phyloP scores from a whole-genome alignment of 2,113 vertebrate genomes.

The Aegithalos caudatus region DNA sequence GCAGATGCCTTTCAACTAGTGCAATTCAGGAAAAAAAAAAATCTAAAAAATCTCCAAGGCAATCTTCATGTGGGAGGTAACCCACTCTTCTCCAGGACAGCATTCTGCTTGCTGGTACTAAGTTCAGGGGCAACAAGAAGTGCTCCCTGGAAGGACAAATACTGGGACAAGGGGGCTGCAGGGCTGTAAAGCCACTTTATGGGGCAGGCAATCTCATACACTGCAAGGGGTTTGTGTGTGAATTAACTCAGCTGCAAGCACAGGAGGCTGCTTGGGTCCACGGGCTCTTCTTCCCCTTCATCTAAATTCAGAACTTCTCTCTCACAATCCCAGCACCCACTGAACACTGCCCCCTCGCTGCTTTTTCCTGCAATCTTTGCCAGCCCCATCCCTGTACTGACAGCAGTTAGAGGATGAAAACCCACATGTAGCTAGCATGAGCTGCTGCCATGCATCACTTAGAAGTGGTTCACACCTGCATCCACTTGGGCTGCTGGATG shows the following conservation, averaged over 20 bases:
- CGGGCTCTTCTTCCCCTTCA: background rate
- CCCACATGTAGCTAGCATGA: background rate
- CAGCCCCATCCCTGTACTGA: background rate
- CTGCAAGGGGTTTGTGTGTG: fast-evolving
- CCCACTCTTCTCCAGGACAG: background rate
- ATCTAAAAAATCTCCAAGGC: background rate
- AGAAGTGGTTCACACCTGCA: background rate
- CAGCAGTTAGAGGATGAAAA: background rate
- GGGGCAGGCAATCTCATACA: background rate
- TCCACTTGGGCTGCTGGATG: background rate
- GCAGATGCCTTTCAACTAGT: background rate
- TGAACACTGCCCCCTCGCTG: background rate
- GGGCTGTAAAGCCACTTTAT: background rate
- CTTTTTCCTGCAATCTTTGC: background rate
- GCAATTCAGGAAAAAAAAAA: background rate
- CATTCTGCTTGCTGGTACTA: background rate
- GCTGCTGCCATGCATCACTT: background rate
- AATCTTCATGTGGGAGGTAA: background rate
- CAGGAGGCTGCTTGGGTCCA: background rate
- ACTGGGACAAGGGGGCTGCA: background rate
- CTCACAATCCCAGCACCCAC: background rate
- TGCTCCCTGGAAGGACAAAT: background rate
- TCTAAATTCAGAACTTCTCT: background rate
- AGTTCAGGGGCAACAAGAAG: background rate
- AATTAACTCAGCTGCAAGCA: background rate